Conservation (phyloP, 2,797 vertebrate species). For the Myotis findleyi region DNA sequence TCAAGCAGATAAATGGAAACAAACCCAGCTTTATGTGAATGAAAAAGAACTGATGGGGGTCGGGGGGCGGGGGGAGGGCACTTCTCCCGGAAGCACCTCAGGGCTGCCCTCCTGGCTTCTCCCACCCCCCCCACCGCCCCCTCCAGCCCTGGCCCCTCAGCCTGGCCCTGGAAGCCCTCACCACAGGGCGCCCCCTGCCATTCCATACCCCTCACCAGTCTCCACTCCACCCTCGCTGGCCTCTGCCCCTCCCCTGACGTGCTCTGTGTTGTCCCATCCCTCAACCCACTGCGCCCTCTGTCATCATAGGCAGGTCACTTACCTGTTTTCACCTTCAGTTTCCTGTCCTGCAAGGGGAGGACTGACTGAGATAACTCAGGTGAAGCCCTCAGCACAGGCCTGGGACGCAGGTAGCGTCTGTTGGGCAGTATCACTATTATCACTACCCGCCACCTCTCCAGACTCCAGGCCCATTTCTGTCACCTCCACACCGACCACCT, state of each 20-base stretch:
- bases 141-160: background rate
- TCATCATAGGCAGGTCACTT: fast-evolving
- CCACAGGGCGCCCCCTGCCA: background rate
- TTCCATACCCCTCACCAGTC: background rate
- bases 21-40: slow-evolving; percentile 80
- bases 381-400: background rate
- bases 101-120: background rate
- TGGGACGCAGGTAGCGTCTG: background rate
- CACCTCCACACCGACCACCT: background rate
- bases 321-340: background rate
- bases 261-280: background rate
- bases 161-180: background rate
- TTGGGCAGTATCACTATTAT: too few species aligned
- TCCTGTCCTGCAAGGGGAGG: background rate
- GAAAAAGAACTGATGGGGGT: slow-evolving; percentile 23
- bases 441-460: background rate
- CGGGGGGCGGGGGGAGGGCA: background rate
- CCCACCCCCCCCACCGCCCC: too few species aligned
- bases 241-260: background rate
- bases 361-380: fast-evolving
- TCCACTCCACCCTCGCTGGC: background rate
- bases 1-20: slow-evolving; percentile 79
- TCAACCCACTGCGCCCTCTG: background rate
- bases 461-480: background rate
- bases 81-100: slow-evolving; percentile 17